These are phyloP conservation scores for Lota lota DNA, from an alignment of 2,113 vertebrate genomes.

Conservation along the genomic window DNA sequence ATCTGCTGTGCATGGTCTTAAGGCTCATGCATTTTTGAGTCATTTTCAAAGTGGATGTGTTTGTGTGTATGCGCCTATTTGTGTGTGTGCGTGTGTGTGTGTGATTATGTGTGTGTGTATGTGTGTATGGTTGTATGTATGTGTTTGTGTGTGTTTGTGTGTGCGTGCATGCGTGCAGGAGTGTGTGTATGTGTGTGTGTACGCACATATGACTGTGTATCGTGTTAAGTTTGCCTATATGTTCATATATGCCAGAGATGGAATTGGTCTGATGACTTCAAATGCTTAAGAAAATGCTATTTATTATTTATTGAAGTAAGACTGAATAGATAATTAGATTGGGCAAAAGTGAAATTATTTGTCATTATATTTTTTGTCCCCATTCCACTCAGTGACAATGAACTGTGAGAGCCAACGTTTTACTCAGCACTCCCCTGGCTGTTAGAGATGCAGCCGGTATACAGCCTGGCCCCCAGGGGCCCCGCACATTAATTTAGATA, in stretches of 20 bases:
- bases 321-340: no score
- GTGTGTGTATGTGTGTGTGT: slow-evolving; percentile 1
- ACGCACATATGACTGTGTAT: no score
- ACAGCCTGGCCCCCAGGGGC: slow-evolving; percentile 39
- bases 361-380: no score
- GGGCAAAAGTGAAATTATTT: slow-evolving; percentile 5
- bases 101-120: slow-evolving; percentile 30
- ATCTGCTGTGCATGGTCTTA: slow-evolving; percentile 60
- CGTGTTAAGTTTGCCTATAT: no score
- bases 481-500: slow-evolving; percentile 67
- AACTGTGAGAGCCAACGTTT: slow-evolving; percentile 41
- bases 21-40: slow-evolving; percentile 42
- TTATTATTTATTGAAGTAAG: slow-evolving; percentile 25
- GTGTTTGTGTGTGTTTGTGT: slow-evolving; percentile 12
- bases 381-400: slow-evolving; percentile 34
- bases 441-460: slow-evolving; percentile 47
- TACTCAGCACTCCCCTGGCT: slow-evolving; percentile 50
- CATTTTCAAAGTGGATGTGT: background rate
- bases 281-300: slow-evolving; percentile 9
- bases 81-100: slow-evolving; percentile 9
- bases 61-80: background rate
- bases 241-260: background rate
- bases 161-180: slow-evolving; percentile 25
- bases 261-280: slow-evolving; percentile 19
- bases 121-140: background rate